phyloP scores from a whole-genome alignment of 2,888 invertebrate species.

The Nephrotoma appendiculata region DNA sequence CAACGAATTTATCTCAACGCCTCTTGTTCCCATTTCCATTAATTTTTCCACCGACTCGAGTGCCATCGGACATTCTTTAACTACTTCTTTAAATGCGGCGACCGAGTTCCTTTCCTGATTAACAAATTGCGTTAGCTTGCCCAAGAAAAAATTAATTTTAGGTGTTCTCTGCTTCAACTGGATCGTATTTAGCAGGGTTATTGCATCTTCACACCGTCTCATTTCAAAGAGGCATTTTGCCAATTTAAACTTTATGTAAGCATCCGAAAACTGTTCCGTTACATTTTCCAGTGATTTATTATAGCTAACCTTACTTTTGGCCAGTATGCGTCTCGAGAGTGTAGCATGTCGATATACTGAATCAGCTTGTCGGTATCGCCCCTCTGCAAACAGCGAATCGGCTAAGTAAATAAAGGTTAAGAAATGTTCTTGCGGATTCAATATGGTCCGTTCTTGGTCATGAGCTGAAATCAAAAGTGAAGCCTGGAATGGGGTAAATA shows the following conservation, averaged over 20 bases:
- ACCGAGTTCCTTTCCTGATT: conserved; percentile 59
- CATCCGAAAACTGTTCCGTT: conserved; percentile 33
- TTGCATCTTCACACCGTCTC: conserved; percentile 46
- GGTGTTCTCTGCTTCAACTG: conserved; percentile 52
- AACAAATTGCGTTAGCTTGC: conserved; percentile 51
- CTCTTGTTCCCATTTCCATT: conserved; percentile 53
- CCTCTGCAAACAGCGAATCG: conserved; percentile 49
- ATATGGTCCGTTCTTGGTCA: conserved; percentile 40
- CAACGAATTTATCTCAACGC: conserved; percentile 57
- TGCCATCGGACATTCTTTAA: conserved; percentile 60
- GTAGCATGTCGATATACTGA: conserved; percentile 48
- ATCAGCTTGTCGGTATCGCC: conserved; percentile 54
- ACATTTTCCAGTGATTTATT: conserved; percentile 19
- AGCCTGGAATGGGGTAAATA: conserved; percentile 35
- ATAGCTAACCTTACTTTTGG: conserved; percentile 21
- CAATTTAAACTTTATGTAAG: conserved; percentile 58
- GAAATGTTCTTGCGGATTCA: conserved; percentile 44
- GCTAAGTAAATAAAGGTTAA: conserved; percentile 54
- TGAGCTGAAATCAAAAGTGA: conserved; percentile 46
- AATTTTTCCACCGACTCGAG: conserved; percentile 60
- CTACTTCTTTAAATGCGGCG: conserved; percentile 62
- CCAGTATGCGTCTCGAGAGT: conserved; percentile 26
- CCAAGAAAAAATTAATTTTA: conserved; percentile 63
- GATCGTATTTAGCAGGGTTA: conserved; percentile 22
- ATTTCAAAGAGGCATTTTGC: conserved; percentile 52